These are phyloP conservation scores for Camponotus fellah DNA, from an alignment of 2,888 invertebrate genomes.

Conservation along the genomic window DNA sequence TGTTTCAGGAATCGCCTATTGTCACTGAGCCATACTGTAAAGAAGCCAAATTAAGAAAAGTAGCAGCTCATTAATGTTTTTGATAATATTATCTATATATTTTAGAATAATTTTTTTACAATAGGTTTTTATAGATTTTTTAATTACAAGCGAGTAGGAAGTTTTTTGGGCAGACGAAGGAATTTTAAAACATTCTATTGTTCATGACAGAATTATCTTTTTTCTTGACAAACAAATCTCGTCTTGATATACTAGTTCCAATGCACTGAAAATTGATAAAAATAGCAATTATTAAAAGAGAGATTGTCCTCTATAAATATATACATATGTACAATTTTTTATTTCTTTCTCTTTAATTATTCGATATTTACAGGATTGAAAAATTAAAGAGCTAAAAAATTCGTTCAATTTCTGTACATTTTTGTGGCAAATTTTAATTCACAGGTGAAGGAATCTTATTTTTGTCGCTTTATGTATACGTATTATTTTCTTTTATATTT, in stretches of 20 bases:
- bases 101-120: not conserved
- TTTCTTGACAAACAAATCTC: not conserved
- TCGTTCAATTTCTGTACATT: not conserved
- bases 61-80: not conserved
- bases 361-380: not conserved
- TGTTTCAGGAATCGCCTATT: not conserved
- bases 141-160: not conserved
- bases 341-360: not conserved
- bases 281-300: not conserved
- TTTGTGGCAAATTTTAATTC: not conserved
- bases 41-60: not conserved
- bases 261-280: not conserved
- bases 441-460: not conserved
- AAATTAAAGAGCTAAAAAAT: not conserved
- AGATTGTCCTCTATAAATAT: not conserved
- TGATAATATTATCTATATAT: conserved; percentile 11
- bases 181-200: not conserved
- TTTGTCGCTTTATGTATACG: not conserved
- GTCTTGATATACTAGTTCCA: not conserved
- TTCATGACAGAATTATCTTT: not conserved
- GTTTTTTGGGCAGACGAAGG: not conserved
- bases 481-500: conserved; percentile 6
- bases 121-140: not conserved
- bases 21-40: not conserved
- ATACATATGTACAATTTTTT: not conserved